Base-by-base conservation (phyloP, 2,113 vertebrate genomes). In the Hepsetus odoe region DNA sequence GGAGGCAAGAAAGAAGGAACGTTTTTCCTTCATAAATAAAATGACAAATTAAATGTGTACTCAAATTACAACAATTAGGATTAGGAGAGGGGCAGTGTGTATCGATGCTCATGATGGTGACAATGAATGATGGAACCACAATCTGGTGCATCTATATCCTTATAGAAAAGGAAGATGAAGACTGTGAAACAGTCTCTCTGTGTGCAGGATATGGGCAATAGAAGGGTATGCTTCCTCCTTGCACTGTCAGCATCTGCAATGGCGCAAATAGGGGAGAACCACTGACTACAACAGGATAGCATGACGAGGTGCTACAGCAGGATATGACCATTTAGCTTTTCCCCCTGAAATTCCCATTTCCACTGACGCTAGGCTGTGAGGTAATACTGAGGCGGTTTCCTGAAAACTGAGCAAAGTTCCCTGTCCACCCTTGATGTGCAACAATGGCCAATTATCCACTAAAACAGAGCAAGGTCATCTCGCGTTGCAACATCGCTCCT, bases 231-330 rank as follows among this genome's bases (percentile, higher is more conserved):
- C 51, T 77, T 77, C 76, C 72, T 75, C 18, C 44, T 22, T 75
- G 72, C 66, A 26, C 35, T 30, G 55, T 82, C 81, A 82, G 81
- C 81, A 79, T 16, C 58, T 79, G 35, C 42, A 5, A 18, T n/a
- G 28, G 16, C 33, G 32, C 12, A 46, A 46, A 59, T 53, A 28
- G 56, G 9, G 51, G 51, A 55, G 33, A 40, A 49, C 30, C 40
- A 79, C 51, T 55, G 56, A 79, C 22, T 14, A 7, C 32, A 28
- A 40, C 51, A 8, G 28, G 38, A 30, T 64, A 28, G 69, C 67
- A 35, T 3, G 14, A 26, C n/a, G 32, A 68, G 40, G n/a, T 26
- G 26, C 71, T 13, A 0, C 26, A 49, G 13, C 64, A 75, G 72
- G 79, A 80, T 32, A 69, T 28, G 42, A 51, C 13, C 64, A 14